Evolutionary conservation across 2,797 vertebrate genomes (phyloP).

Genomic region (Acropternis orthonyx): DNA sequence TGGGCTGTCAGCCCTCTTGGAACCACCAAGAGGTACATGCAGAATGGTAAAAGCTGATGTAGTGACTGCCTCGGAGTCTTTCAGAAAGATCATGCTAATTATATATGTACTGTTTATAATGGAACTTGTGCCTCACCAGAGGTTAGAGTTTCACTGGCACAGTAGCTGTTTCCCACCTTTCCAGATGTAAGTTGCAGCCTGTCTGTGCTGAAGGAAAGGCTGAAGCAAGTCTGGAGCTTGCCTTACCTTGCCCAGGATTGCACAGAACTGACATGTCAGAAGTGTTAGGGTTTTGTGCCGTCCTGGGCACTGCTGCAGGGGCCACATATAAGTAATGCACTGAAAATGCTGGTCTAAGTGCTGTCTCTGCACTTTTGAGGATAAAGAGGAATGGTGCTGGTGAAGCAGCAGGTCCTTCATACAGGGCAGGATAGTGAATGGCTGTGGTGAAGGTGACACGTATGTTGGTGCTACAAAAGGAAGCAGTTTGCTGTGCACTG

Average conservation of each 20-base stretch:
- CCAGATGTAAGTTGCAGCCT: background rate
- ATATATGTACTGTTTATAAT: background rate
- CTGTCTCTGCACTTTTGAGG: background rate
- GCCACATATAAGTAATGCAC: background rate
- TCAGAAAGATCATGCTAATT: background rate
- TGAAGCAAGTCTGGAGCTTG: background rate
- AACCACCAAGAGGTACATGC: background rate
- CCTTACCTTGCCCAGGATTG: background rate
- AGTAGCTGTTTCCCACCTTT: background rate
- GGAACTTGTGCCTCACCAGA: background rate
- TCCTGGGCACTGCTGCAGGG: background rate
- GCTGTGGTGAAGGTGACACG: background rate
- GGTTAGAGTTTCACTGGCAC: background rate
- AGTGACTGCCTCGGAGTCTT: background rate
- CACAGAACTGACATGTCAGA: background rate
- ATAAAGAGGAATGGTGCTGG: background rate
- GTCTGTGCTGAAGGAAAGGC: background rate
- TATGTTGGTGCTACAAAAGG: background rate
- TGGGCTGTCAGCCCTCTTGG: background rate
- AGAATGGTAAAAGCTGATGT: background rate
- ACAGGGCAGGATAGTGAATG: fast-evolving
- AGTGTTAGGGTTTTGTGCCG: background rate
- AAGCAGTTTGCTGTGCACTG: background rate
- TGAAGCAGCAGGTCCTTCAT: fast-evolving
- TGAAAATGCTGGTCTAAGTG: background rate